These are phyloP conservation scores for Callopanchax toddi DNA, from an alignment of 2,113 vertebrate genomes.

Conservation along the genomic window DNA sequence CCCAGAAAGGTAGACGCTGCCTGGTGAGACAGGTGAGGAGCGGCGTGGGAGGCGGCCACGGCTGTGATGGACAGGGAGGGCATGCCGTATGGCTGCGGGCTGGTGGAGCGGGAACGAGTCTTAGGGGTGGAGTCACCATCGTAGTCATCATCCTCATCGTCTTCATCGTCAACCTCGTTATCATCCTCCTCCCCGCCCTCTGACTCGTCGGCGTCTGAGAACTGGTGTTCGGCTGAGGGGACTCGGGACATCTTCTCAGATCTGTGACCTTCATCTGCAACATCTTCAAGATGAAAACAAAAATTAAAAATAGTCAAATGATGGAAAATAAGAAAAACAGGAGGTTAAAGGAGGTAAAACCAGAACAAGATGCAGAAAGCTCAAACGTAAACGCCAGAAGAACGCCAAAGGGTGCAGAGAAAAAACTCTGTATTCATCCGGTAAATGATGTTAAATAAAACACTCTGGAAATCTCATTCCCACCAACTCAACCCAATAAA, in stretches of 20 bases:
- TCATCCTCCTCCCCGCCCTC: conserved; percentile 90
- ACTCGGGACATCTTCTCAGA: conserved; percentile 82
- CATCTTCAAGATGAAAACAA: conserved; percentile 44
- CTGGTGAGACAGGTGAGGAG: conserved; percentile 65
- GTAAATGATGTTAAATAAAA: conserved; percentile 16
- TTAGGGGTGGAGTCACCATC: conserved; percentile 95
- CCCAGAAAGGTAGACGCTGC: conserved; percentile 77
- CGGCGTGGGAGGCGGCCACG: conserved; percentile 71
- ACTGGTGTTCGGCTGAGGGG: conserved; percentile 89
- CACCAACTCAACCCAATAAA: conserved; percentile 46
- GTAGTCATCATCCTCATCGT: conserved; percentile 95
- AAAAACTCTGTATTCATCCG: too few species aligned
- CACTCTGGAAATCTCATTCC: conserved; percentile 27
- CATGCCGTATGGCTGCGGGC: conserved; percentile 89
- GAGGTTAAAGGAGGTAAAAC: background rate
- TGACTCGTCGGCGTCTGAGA: conserved; percentile 95
- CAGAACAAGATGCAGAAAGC: background rate
- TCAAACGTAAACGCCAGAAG: too few species aligned
- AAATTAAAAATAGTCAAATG: background rate
- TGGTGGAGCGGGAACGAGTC: conserved; percentile 95
- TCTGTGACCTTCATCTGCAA: conserved; percentile 86
- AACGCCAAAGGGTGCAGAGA: too few species aligned
- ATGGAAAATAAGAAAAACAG: background rate
- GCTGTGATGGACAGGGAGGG: conserved; percentile 87
- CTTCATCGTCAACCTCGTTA: conserved; percentile 93